Percentiles rank a stretch among this genome's conserved stretches.
Evolutionary conservation across 2,888 invertebrate genomes (phyloP).

Genomic region (Leptopilina myrica): DNA sequence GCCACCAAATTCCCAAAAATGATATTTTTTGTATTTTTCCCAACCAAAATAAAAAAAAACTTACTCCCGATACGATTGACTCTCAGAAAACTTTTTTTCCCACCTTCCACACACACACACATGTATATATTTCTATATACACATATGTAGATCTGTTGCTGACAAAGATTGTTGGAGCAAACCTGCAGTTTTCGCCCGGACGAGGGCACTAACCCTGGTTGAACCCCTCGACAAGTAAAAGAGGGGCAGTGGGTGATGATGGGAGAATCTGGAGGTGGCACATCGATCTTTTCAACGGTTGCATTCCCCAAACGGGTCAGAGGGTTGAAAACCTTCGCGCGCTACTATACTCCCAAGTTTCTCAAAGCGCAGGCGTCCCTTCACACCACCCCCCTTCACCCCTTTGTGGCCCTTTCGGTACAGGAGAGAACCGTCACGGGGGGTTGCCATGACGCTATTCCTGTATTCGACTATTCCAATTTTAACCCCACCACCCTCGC

Average conservation of each 20-base stretch:
- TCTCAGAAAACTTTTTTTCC: no score
- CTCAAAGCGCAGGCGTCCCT: conserved; percentile 57
- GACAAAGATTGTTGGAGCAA: conserved; percentile 15
- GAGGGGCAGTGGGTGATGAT: conserved; percentile 48
- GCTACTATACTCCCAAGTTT: conserved; percentile 52
- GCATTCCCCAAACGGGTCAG: conserved; percentile 70
- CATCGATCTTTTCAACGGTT: conserved; percentile 72
- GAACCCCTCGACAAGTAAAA: conserved; percentile 65
- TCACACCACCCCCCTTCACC: neutral
- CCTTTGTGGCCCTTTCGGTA: neutral
- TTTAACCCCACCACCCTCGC: neutral
- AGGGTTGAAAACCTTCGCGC: conserved; percentile 70
- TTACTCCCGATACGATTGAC: no score
- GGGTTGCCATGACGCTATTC: conserved; percentile 48
- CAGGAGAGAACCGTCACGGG: conserved; percentile 38
- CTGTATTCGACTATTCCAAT: conserved; percentile 40
- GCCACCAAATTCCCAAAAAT: no score
- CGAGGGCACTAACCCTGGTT: conserved; percentile 74
- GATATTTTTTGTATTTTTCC: no score
- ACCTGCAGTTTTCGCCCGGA: conserved; percentile 63
- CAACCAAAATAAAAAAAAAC: no score
- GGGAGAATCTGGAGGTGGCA: conserved; percentile 57
- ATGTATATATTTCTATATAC: no score
- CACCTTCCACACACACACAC: no score
- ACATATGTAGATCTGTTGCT: neutral